A percentile compares a stretch with the other conserved stretches of the same genome.
These are phyloP conservation scores for Eupithecia dodoneata DNA, from an alignment of 2,888 invertebrate species.

Conservation along the genomic window DNA sequence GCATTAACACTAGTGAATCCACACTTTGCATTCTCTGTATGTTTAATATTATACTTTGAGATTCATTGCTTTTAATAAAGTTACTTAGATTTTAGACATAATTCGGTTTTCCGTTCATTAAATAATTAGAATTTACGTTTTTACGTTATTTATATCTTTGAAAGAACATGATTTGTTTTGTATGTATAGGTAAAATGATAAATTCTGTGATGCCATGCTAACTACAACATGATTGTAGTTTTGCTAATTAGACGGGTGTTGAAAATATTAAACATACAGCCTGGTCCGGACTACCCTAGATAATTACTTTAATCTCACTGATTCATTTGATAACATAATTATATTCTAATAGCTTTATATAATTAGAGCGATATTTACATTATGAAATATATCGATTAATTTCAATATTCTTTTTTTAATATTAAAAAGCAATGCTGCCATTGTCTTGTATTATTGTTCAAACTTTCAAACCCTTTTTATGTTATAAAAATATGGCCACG, in stretches of 20 bases:
- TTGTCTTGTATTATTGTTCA: constrained; percentile 43
- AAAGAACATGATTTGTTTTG: neutral
- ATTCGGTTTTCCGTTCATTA: neutral
- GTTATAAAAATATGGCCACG: constrained; percentile 35
- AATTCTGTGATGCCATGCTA: neutral
- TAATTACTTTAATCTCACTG: constrained; percentile 81
- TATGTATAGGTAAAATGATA: neutral
- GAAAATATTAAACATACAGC: constrained; percentile 71
- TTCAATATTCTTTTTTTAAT: constrained; percentile 20
- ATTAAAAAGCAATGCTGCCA: constrained; percentile 59
- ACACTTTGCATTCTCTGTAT: constrained; percentile 57
- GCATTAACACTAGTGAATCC: constrained; percentile 68
- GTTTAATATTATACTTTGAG: constrained; percentile 72
- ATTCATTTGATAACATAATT: constrained; percentile 78
- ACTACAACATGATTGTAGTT: neutral
- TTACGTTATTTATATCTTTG: neutral
- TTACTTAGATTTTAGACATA: neutral
- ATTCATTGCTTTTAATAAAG: constrained; percentile 53
- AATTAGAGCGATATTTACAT: constrained; percentile 78
- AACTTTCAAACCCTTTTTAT: constrained; percentile 33
- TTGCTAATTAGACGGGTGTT: constrained; percentile 14
- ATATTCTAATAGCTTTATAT: constrained; percentile 72
- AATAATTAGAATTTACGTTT: neutral
- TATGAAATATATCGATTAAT: constrained; percentile 61
- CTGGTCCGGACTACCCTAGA: constrained; percentile 55